Conservation (phyloP, 2,888 invertebrate species). For the Ormyrus rosae region DNA sequence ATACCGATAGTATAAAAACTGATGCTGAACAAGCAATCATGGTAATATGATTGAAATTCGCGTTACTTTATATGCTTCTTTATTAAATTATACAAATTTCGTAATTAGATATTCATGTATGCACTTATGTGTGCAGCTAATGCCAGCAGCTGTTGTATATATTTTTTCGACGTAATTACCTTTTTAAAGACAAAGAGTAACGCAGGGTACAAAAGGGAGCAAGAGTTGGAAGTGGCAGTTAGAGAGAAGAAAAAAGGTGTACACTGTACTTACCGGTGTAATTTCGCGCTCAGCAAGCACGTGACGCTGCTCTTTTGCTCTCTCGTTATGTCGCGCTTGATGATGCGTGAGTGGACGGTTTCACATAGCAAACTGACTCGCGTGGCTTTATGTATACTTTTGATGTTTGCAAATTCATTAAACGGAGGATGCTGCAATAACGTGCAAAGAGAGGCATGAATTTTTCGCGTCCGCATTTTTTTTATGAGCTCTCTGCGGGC, state of each 20-base stretch:
- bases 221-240: not conserved
- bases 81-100: too few species aligned
- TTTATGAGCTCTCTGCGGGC: too few species aligned
- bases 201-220: too few species aligned
- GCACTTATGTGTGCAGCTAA: too few species aligned
- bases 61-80: too few species aligned
- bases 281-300: constrained; percentile 19
- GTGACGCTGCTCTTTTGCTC: constrained; percentile 42
- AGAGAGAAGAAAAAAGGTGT: constrained; percentile 19
- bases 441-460: too few species aligned
- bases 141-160: not conserved
- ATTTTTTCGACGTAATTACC: constrained; percentile 37
- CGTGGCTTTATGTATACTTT: constrained; percentile 30
- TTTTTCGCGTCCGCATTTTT: not conserved
- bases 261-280: constrained; percentile 26
- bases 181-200: constrained; percentile 6
- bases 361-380: constrained; percentile 39
- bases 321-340: constrained; percentile 23
- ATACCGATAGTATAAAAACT: too few species aligned
- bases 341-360: constrained; percentile 37
- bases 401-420: constrained; percentile 45
- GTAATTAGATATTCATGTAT: too few species aligned
- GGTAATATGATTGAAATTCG: too few species aligned
- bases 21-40: too few species aligned
- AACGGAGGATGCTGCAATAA: not conserved